phyloP scores from a whole-genome alignment of 1,140 invertebrate species.

The Macrocentrus cingulum region DNA sequence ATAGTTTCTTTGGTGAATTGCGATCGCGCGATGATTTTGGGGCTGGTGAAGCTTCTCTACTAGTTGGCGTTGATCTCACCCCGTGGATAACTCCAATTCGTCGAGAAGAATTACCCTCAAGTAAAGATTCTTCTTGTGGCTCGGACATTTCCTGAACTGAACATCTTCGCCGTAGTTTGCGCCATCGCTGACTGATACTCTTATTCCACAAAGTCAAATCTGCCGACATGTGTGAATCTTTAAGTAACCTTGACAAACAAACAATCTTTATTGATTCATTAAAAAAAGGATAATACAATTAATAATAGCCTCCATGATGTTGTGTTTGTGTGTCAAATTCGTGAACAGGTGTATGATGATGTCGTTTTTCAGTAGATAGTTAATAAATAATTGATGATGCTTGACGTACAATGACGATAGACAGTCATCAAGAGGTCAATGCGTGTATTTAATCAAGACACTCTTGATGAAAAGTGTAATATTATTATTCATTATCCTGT shows the following conservation, averaged over 20 bases:
- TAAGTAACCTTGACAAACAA: neutral
- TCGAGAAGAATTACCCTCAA: constrained; percentile 45
- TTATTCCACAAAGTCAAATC: constrained; percentile 72
- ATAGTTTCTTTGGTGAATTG: constrained; percentile 55
- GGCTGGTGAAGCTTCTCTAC: constrained; percentile 52
- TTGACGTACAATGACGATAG: neutral
- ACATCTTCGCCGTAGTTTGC: constrained; percentile 68
- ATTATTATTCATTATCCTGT: too few relatives aligned
- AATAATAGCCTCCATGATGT: constrained; percentile 4
- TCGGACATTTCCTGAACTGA: constrained; percentile 63
- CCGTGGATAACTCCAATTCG: constrained; percentile 47
- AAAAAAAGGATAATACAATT: constrained; percentile 12
- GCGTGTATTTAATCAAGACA: too few relatives aligned
- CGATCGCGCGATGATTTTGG: constrained; percentile 44
- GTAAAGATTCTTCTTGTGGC: constrained; percentile 44
- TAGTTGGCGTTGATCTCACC: constrained; percentile 50
- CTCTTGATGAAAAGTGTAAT: too few relatives aligned
- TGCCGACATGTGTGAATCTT: constrained; percentile 51
- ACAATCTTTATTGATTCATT: neutral
- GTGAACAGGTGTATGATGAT: neutral
- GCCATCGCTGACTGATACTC: constrained; percentile 73
- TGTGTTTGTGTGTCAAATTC: neutral
- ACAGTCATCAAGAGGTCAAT: too few relatives aligned
- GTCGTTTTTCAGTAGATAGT: neutral
- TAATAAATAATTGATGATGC: constrained; percentile 12